Evolutionary conservation across 2,797 vertebrate genomes (phyloP).

Genomic region (Sebastes nivosus): DNA sequence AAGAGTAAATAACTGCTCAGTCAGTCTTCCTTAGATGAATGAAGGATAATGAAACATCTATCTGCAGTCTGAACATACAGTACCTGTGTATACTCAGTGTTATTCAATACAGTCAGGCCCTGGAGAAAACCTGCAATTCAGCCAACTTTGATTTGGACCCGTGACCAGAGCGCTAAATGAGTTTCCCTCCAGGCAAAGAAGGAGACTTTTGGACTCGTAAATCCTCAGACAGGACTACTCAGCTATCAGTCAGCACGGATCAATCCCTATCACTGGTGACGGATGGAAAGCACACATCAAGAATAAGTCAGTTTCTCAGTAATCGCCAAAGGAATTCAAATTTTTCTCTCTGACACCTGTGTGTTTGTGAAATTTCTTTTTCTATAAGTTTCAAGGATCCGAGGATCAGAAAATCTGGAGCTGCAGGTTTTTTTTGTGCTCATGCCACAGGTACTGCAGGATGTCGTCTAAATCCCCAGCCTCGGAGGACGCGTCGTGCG

Average conservation of each 20-base stretch:
- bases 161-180: constrained; percentile 16
- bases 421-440: neutral
- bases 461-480: constrained; percentile 22
- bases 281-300: neutral
- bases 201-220: constrained; percentile 14
- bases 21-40: constrained; percentile 3
- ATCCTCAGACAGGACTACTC: neutral
- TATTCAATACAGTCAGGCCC: neutral
- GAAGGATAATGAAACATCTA: neutral
- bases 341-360: neutral
- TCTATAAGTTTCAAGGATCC: neutral
- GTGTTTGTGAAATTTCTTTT: neutral
- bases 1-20: constrained; percentile 8
- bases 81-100: neutral
- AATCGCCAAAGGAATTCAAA: neutral
- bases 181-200: constrained; percentile 17
- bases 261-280: neutral
- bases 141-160: constrained; percentile 22
- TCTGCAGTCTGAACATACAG: constrained; percentile 22
- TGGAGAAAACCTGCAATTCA: constrained; percentile 12
- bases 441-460: constrained; percentile 40
- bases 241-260: neutral
- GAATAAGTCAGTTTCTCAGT: neutral
- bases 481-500: constrained; percentile 2
- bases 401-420: neutral